phyloP scores from a whole-genome alignment of 2,797 vertebrate genomes.

The Lutjanus argentimaculatus region DNA sequence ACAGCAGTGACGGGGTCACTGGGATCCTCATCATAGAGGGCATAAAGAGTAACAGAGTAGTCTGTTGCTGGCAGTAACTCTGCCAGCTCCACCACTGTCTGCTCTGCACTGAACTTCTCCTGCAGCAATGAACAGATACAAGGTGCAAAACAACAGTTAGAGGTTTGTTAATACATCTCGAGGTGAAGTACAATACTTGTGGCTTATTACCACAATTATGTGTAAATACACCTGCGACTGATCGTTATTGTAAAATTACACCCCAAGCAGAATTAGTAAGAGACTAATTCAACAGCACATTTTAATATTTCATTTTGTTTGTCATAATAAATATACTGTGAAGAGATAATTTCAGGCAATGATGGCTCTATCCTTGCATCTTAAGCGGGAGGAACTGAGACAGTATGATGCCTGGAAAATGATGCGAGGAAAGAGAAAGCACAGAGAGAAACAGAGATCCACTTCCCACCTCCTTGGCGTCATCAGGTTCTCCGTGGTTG shows the following conservation, averaged over 20 bases:
- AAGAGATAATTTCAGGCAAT: too few relatives aligned
- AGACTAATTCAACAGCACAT: background rate
- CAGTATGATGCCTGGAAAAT: too few relatives aligned
- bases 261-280: background rate
- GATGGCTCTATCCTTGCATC: too few relatives aligned
- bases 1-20: conserved; percentile 91
- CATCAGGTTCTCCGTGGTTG: conserved; percentile 86
- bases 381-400: too few relatives aligned
- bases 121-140: conserved; percentile 62
- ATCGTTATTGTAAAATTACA: background rate
- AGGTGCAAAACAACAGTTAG: background rate
- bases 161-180: background rate
- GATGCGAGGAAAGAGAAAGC: background rate
- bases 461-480: conserved; percentile 86
- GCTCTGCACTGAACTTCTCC: conserved; percentile 88
- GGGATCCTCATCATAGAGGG: conserved; percentile 91
- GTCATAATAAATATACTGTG: too few relatives aligned
- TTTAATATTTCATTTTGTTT: background rate
- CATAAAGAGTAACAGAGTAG: conserved; percentile 91
- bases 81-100: conserved; percentile 87
- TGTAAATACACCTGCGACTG: background rate
- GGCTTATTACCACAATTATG: background rate
- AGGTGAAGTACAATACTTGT: background rate
- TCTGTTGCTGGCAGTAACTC: conserved; percentile 88
- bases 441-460: background rate